These are phyloP conservation scores for Trichogramma pretiosum DNA, from an alignment of 1,140 invertebrate species.

Conservation along the genomic window DNA sequence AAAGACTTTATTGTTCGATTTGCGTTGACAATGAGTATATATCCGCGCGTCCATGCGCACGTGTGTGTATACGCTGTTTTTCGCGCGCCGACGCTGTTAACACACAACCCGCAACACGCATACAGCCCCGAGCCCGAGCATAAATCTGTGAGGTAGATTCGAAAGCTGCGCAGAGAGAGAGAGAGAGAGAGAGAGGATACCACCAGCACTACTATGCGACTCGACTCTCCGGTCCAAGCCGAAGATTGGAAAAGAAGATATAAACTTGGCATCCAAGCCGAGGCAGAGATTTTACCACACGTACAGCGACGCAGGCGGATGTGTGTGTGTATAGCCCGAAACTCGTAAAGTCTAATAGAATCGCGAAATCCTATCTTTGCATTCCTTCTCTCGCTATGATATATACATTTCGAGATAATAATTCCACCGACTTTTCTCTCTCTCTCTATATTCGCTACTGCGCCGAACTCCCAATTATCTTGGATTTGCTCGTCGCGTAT, in stretches of 20 bases:
- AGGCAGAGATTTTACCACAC: too few species aligned
- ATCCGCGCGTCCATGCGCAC: background rate
- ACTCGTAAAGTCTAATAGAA: slow-evolving; percentile 10
- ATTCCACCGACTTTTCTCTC: too few species aligned
- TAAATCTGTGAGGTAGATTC: too few species aligned
- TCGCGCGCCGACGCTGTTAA: too few species aligned
- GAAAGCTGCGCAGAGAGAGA: too few species aligned
- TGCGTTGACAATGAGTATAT: slow-evolving; percentile 5
- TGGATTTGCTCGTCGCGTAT: background rate
- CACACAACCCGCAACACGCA: too few species aligned
- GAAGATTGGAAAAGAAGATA: slow-evolving; percentile 13
- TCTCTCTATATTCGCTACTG: too few species aligned
- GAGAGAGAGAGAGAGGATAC: too few species aligned
- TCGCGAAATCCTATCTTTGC: too few species aligned
- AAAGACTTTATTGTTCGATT: background rate
- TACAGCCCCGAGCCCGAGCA: too few species aligned
- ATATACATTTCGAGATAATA: background rate
- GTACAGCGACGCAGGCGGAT: background rate
- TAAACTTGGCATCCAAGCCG: slow-evolving; percentile 9
- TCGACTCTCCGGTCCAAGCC: too few species aligned
- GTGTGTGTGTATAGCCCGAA: background rate
- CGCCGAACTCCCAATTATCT: slow-evolving; percentile 4
- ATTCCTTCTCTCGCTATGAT: background rate
- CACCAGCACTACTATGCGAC: too few species aligned
- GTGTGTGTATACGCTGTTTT: background rate